Evolutionary conservation across 2,797 vertebrate genomes (phyloP).

Genomic region (Lerista edwardsae): DNA sequence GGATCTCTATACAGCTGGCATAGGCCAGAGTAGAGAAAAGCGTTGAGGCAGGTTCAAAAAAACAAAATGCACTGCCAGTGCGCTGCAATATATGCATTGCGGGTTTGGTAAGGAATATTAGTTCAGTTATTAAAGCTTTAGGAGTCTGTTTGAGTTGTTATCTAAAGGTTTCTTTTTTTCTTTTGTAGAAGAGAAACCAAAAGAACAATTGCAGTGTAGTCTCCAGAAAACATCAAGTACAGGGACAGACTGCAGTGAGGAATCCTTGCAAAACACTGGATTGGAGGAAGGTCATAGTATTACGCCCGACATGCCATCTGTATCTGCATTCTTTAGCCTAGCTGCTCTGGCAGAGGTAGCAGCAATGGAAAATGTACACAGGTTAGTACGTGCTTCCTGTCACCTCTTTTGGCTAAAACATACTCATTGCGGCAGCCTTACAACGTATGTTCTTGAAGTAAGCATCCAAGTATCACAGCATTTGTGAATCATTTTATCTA

Average conservation of each 20-base stretch:
- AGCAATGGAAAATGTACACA: slow-evolving; percentile 98
- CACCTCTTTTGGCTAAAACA: neutral
- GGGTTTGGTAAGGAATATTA: neutral
- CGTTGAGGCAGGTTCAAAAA: too few relatives aligned
- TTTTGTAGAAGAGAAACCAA: slow-evolving; percentile 87
- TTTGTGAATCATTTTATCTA: slow-evolving; percentile 5
- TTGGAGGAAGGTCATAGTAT: slow-evolving; percentile 78
- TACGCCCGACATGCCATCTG: slow-evolving; percentile 79
- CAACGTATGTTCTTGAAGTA: neutral
- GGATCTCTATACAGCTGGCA: too few relatives aligned
- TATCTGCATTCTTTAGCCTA: slow-evolving; percentile 94
- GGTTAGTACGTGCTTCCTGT: slow-evolving; percentile 74
- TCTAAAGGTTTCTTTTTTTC: slow-evolving; percentile 27
- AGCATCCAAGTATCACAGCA: neutral
- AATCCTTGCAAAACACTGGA: slow-evolving; percentile 78
- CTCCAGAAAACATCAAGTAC: slow-evolving; percentile 76
- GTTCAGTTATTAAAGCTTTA: neutral
- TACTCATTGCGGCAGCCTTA: neutral
- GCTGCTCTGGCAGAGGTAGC: slow-evolving; percentile 97
- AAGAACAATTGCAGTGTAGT: slow-evolving; percentile 85
- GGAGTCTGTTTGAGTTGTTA: neutral
- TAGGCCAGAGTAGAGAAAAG: too few relatives aligned
- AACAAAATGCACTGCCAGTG: too few relatives aligned
- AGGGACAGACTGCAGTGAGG: slow-evolving; percentile 86
- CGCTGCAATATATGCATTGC: too few relatives aligned